phyloP scores from a whole-genome alignment of 2,888 invertebrate species.

The Pyralis farinalis region DNA sequence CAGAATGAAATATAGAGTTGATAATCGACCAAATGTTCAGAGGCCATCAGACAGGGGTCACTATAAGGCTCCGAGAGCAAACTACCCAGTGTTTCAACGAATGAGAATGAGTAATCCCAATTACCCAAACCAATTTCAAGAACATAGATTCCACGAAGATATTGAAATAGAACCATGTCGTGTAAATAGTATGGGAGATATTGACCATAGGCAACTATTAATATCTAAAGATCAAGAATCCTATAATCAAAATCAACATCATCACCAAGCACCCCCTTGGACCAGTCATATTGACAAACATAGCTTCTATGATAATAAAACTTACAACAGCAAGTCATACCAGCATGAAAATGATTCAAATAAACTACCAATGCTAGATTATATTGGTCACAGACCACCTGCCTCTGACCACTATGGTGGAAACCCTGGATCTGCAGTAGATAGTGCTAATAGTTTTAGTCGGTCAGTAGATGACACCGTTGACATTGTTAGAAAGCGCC shows the following conservation, averaged over 20 bases:
- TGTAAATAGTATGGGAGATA: slow-evolving; percentile 60
- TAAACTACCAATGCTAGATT: slow-evolving; percentile 37
- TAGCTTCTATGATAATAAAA: slow-evolving; percentile 37
- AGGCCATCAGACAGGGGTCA: slow-evolving; percentile 36
- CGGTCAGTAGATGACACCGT: slow-evolving; percentile 70
- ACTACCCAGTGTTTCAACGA: slow-evolving; percentile 29
- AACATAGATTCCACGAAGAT: slow-evolving; percentile 27
- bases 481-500: slow-evolving; percentile 57
- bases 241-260: slow-evolving; percentile 19
- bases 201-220: slow-evolving; percentile 46
- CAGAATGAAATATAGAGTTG: slow-evolving; percentile 38
- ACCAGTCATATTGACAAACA: slow-evolving; percentile 28
- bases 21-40: slow-evolving; percentile 28
- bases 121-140: slow-evolving; percentile 21
- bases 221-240: slow-evolving; percentile 17
- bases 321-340: slow-evolving; percentile 22
- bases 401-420: slow-evolving; percentile 68
- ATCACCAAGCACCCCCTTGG: slow-evolving; percentile 37
- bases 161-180: slow-evolving; percentile 24
- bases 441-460: slow-evolving; percentile 61
- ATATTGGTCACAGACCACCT: slow-evolving; percentile 65
- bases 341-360: slow-evolving; percentile 27
- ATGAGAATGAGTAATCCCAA: slow-evolving; percentile 29
- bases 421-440: slow-evolving; percentile 43
- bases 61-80: slow-evolving; percentile 29